Base-by-base conservation (phyloP, 2,888 invertebrate genomes). In the Apamea sordens region DNA sequence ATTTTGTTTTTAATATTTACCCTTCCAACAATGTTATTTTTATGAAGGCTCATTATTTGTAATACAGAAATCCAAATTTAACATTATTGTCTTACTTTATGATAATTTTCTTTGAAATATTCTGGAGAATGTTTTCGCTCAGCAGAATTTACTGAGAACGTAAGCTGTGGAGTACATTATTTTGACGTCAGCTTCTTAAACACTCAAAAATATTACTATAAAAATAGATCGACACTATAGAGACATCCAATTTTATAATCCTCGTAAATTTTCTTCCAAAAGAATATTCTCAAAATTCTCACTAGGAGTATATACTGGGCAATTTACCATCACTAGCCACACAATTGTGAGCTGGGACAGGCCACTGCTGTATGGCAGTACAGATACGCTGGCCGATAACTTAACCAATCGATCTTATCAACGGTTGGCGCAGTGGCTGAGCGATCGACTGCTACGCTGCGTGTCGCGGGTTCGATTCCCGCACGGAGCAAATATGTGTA, bases 341-440 rank as follows among this genome's bases (percentile, higher is more conserved):
- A 75, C 82, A 67, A 56, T n/a, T 59, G 32, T 50, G 28, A 28
- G 6, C 15, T 64, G 44, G 56, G 63, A 18, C 72, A 72, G 3
- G 24, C 64, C 21, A 32, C 24, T 53, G 28, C 56, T 24, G 7
- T 36, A n/a, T 36, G 18, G 24, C 36, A 10, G 13, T 44, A 50
- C 47, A 11, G 13, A n/a, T 44, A 72, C 0, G 59, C n/a, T 24
- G 18, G 50, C 18, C 24, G 15, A 61, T 61, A 44, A 74, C 67
- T 18, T 44, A 28, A 13, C 7, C 44, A 36, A 36, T 82, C 53
- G 44, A 75, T 76, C 24, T 24, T 76, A 82, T 47, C 36, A 21
- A 32, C 32, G 32, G 32, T 32, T 32, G 32, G 32, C 32, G 32
- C 32, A 32, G 32, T 32, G 32, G 32, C 32, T 32, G 32, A 32